Conservation (phyloP, 2,113 vertebrate species). For the Psettodes erumei region DNA sequence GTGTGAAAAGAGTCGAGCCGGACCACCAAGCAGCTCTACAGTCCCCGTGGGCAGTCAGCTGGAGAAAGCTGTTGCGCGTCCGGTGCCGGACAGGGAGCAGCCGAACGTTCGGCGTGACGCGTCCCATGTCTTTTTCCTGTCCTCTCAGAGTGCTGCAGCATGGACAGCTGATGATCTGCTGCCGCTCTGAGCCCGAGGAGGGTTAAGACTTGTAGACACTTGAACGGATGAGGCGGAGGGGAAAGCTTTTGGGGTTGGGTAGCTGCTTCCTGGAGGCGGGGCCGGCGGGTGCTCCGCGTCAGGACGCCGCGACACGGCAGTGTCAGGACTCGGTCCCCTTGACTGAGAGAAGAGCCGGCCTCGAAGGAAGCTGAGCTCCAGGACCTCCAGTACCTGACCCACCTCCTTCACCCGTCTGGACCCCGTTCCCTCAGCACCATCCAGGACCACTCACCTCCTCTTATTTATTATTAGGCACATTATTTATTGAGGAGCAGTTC, state of each 20-base stretch:
- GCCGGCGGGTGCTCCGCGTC: conserved; percentile 18
- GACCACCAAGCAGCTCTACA: background rate
- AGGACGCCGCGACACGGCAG: conserved; percentile 31
- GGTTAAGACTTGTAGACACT: conserved; percentile 62
- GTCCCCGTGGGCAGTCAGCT: background rate
- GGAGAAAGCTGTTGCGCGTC: background rate
- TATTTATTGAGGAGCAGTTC: conserved; percentile 73
- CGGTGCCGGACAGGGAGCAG: background rate
- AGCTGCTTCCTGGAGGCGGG: conserved; percentile 50
- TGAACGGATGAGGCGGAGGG: conserved; percentile 58
- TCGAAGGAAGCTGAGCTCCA: background rate
- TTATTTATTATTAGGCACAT: conserved; percentile 75
- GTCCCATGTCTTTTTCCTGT: conserved; percentile 2
- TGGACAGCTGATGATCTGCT: conserved; percentile 96
- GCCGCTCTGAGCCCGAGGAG: conserved; percentile 58
- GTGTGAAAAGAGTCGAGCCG: background rate
- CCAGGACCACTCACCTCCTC: conserved; percentile 54
- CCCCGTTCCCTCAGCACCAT: conserved; percentile 33
- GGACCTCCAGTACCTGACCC: conserved; percentile 36
- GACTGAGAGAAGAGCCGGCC: conserved; percentile 29
- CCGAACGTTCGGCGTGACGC: background rate
- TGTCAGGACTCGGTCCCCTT: conserved; percentile 41
- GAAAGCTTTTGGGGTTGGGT: conserved; percentile 40
- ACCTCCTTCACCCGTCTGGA: conserved; percentile 17
- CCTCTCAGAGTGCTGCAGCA: conserved; percentile 92